Evolutionary conservation across 1,140 invertebrate genomes (phyloP).

Genomic region (Ooceraea biroi): DNA sequence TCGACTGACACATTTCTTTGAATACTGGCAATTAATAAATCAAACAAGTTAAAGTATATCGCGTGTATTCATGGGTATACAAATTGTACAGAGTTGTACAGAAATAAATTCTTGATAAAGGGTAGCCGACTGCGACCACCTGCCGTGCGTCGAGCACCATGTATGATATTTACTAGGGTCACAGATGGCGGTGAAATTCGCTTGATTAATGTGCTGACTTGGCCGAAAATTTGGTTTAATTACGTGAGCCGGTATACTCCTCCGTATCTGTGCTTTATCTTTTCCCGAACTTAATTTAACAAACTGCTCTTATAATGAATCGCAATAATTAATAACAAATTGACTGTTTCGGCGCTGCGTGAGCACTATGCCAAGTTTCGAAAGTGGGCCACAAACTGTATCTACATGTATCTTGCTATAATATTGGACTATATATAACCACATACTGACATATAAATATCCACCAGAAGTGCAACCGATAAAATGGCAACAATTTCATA

Average conservation of each 20-base stretch:
- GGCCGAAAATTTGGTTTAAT: slow-evolving; percentile 66
- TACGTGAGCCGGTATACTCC: slow-evolving; percentile 60
- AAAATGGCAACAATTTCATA: no score
- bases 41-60: not conserved
- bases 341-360: slow-evolving; percentile 14
- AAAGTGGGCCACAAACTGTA: slow-evolving; percentile 25
- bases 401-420: no score
- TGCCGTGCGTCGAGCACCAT: slow-evolving; percentile 56
- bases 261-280: slow-evolving; percentile 31
- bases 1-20: not conserved
- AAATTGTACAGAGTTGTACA: not conserved
- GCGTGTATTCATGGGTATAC: no score
- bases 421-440: no score
- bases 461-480: no score
- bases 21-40: not conserved
- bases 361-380: not conserved
- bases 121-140: slow-evolving; percentile 61
- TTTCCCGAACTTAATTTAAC: slow-evolving; percentile 32
- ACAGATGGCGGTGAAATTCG: slow-evolving; percentile 63
- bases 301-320: slow-evolving; percentile 45
- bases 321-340: slow-evolving; percentile 54
- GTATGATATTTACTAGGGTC: slow-evolving; percentile 60
- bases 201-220: slow-evolving; percentile 68
- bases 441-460: no score
- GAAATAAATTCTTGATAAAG: slow-evolving; percentile 45